Evolutionary conservation across 1,140 invertebrate species (phyloP).

Genomic region (Rhagoletis zephyria): DNA sequence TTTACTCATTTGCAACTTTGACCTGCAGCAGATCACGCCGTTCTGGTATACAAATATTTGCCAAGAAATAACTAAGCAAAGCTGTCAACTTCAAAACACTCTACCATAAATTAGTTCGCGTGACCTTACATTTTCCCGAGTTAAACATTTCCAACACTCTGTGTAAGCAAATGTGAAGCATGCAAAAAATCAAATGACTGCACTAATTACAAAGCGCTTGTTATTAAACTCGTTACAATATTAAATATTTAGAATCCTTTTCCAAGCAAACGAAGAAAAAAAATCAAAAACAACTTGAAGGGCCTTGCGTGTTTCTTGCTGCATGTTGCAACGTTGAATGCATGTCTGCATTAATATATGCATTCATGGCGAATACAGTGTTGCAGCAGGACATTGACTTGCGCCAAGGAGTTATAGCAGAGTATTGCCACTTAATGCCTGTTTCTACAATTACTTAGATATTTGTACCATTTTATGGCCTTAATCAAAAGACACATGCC

Average conservation of each 20-base stretch:
- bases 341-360: not conserved
- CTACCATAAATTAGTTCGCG: not conserved
- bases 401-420: not conserved
- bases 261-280: too few species aligned
- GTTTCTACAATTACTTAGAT: not conserved
- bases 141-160: constrained; percentile 15
- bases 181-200: constrained; percentile 45
- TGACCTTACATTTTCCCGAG: not conserved
- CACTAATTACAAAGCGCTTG: constrained; percentile 46
- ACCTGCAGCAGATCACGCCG: too few species aligned
- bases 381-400: constrained; percentile 36
- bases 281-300: not conserved
- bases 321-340: not conserved
- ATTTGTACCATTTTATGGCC: not conserved
- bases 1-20: not conserved
- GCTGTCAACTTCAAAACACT: not conserved
- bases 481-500: not conserved
- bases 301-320: constrained; percentile 2
- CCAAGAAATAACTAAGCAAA: not conserved
- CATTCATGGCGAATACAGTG: not conserved
- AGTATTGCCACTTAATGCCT: not conserved
- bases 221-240: constrained; percentile 44
- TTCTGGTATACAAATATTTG: not conserved
- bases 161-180: constrained; percentile 1
- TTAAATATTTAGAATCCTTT: constrained; percentile 50